These are phyloP conservation scores for Atta colombica DNA, from an alignment of 1,140 invertebrate species.

Conservation along the genomic window DNA sequence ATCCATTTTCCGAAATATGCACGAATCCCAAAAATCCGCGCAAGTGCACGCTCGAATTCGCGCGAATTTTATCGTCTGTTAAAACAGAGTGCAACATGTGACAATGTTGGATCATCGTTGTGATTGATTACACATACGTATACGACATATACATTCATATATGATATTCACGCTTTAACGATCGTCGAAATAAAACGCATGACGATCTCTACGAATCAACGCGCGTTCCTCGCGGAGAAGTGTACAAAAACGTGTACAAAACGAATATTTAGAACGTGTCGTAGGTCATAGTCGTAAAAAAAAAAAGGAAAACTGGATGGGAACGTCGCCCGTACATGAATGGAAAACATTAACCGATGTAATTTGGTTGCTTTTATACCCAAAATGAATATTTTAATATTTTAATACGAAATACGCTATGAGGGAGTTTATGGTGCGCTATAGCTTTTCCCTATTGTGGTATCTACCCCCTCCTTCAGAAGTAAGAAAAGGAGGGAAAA, in stretches of 20 bases:
- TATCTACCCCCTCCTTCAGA: conserved; percentile 69
- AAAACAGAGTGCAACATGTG: not conserved
- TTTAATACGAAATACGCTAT: conserved; percentile 86
- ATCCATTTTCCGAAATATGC: conserved; percentile 51
- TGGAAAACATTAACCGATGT: conserved; percentile 81
- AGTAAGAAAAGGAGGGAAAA: conserved; percentile 4
- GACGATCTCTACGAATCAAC: conserved; percentile 47
- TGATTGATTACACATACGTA: conserved; percentile 26
- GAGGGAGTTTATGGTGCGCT: conserved; percentile 89
- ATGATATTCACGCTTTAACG: conserved; percentile 26
- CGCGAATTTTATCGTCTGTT: conserved; percentile 47
- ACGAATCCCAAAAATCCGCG: conserved; percentile 1
- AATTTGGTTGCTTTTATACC: conserved; percentile 83
- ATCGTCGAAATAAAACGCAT: conserved; percentile 45
- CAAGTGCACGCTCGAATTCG: conserved; percentile 21
- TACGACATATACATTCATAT: too few relatives aligned
- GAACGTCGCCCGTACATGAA: conserved; percentile 76
- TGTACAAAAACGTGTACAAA: conserved; percentile 53
- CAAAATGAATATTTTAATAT: conserved; percentile 86
- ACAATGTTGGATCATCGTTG: conserved; percentile 32
- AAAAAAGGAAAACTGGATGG: conserved; percentile 47
- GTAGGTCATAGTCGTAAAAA: conserved; percentile 80
- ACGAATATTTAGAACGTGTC: conserved; percentile 81
- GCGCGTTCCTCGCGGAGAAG: conserved; percentile 18
- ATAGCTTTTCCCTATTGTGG: conserved; percentile 87